Evolutionary conservation across 1,140 invertebrate genomes (phyloP), one percentile per base, ranked within the genome.

Genomic region (Mactra quadrangularis): DNA sequence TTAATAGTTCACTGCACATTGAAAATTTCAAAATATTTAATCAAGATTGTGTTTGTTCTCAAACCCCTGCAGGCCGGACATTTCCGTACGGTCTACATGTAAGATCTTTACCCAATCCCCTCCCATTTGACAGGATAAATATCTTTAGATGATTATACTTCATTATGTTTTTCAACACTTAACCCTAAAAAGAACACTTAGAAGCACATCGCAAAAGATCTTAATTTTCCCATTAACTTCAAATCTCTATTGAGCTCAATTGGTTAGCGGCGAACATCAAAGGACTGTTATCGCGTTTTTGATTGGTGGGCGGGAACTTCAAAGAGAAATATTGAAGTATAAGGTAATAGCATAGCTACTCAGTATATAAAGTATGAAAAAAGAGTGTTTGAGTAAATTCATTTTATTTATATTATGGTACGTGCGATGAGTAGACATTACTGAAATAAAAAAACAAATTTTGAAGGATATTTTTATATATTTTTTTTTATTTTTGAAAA

Each of bases 141-240:
- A 59, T 41, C 62, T 50, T 59, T 47, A 13, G 22, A 78, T 78
- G 66, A 78, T 78, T 13, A 55, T 31, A 15, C n/a, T 22, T 41
- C 38, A 78, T 78, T 78, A 78, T 78, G 60, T 78, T 62, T 78
- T 78, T 78, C 75, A 78, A 78, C 75, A 78, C 75, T 78, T 68
- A 78, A 68, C 75, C 59, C 55, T 78, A 66, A n/a, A 60, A 66
- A 68, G 60, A 78, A 50, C 45, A 52, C 47, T 53, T 41, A 33
- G 25, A 38, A 68, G 75, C 75, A 52, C 75, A 68, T 62, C 29
- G 75, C 47, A 41, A 64, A 66, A 66, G 75, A 78, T 78, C 75
- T 78, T 78, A 78, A 78, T 78, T 78, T 41, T 78, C 75, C 75
- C 66, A 64, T 78, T 78, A 78, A 78, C 75, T 66, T 52, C 75